Evolutionary conservation across 1,140 invertebrate species (phyloP), one percentile per base, ranked within the genome.

Genomic region (Trachymyrmex septentrionalis): DNA sequence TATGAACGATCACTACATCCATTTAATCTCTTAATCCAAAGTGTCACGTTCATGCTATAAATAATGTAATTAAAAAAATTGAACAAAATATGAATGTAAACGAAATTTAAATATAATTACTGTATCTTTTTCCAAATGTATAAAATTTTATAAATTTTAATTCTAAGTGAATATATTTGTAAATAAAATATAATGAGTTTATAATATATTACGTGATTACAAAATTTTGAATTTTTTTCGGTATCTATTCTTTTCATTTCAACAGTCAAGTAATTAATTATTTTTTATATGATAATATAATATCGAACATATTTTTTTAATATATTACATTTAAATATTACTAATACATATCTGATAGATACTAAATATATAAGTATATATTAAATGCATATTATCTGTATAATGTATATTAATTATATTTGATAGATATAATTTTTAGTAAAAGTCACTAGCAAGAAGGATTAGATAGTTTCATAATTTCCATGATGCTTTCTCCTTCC

Each of bases 401-500:
- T 6, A 30, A 34, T 34, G 6, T 34, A 34, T 34, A 30, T 30
- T 4, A 30, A 30, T 30, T 30, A 30, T 27, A 61, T 61, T 61
- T 30, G 3, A 64, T 67, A 30, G 16, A 55, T 44, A 44, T 50
- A 27, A 55, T 38, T 75, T 75, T 21, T 21, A 59, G 21, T 48
- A 48, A 77, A 82, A 82, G 14, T 48, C 7, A 21, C 24, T 21
- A 34, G 24, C 14, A 59, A 30, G 16, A 69, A 59, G 53, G 6
- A 10, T 71, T 27, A 82, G 10, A 12, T 27, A 34, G 53, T 30
- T 72, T 73, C 24, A 73, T 73, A 61, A 72, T 82, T 72, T 72
- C 24, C 14, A 82, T 12, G 38, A 61, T 82, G 67, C 67, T 73
- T 82, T 82, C 67, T 61, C 80, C 53, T 61, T 61, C 34, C 53